Base-by-base conservation (phyloP, 2,797 vertebrate genomes). In the Sebastes itinus region DNA sequence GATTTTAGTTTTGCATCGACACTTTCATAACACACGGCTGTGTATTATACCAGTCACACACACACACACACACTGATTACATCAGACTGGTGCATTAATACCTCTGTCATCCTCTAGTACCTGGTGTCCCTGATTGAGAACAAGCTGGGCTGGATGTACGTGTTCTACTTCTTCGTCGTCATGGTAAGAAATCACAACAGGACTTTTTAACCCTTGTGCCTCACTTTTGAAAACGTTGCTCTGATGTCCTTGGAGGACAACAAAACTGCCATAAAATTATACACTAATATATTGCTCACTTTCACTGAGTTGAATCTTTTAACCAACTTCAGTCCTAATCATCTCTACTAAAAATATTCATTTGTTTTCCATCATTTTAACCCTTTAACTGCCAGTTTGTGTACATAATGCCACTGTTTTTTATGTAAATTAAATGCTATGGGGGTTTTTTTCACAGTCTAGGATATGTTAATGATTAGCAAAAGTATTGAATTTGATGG, bases 101-200 rank as follows among this genome's bases (percentile, higher is more conserved):
- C 80, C 23, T 62, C 42, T 46, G 1, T 75, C 32, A 0, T 74
- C 32, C 46, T 89, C 2, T 63, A 97, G 96, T 97, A 96, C 81
- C 87, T 99, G 83, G 98, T 99, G 80, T 98, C 98, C 52, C 94
- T 98, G 90, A 98, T 99, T 42, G 96, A 99, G 90, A 97, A 96
- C 86, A 96, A 93, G 78, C 89, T 99, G 59, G 94, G 93, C 87
- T 99, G 98, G 98, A 98, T 96, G 95, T 96, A 91, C 84, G 98
- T 99, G 69, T 99, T 99, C 95, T 98, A 99, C 94, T 98, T 99
- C 94, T 99, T 99, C 87, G 92, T 99, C 56, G 80, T 98, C 78
- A 99, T 99, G 98, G 98, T 99, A 94, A 97, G 97, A 13, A 20
- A 49, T 28, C 62, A 42, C 22, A 38, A 2, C 1, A 25, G 22